Evolutionary conservation across 2,888 invertebrate genomes (phyloP), one percentile per base, ranked within the genome.

Genomic region (Diaphora mendica): DNA sequence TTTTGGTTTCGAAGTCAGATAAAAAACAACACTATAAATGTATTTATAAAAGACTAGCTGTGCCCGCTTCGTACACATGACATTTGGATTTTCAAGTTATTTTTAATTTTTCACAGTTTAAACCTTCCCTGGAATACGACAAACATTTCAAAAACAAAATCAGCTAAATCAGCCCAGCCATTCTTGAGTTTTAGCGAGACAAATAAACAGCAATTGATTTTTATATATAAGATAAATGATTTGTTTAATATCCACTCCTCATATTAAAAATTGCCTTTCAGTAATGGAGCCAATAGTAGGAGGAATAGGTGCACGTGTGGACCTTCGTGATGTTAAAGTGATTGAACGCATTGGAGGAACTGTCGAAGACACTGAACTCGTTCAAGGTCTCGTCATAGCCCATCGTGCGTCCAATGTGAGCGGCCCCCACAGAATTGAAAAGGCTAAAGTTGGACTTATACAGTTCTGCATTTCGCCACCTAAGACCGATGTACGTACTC

Each of bases 391-490:
- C 68, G 98, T 99, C 5, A 98, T 99, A 85, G 98, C 99, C 20
- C 99, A 98, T 89, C 98, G 97, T 87, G 97, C 98, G 0, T 97
- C 98, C 71, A 98, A 99, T 87, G 97, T 98, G 35, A 99, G 98
- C 89, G 99, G 99, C 0, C 99, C 99, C 0, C 98, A 97, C 87
- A 97, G 98, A 84, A 96, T 99, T 76, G 99, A 99, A 92, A 99
- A 99, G 91, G 99, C 99, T 11, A 99, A 99, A 95, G 99, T 99
- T 93, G 99, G 98, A 76, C 97, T 99, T 26, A 99, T 99, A 83
- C 99, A 99, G 93, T 99, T 99, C 94, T 99, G 99, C 92, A 98
- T 99, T 92, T 99, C 99, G 23, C 99, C 99, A 71, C 99, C 99
- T 13, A 99, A 99, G 96, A 99, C 99, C 73, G 99, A 99, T 94